Evolutionary conservation across 1,140 invertebrate species (phyloP).

Genomic region (Venturia canescens): DNA sequence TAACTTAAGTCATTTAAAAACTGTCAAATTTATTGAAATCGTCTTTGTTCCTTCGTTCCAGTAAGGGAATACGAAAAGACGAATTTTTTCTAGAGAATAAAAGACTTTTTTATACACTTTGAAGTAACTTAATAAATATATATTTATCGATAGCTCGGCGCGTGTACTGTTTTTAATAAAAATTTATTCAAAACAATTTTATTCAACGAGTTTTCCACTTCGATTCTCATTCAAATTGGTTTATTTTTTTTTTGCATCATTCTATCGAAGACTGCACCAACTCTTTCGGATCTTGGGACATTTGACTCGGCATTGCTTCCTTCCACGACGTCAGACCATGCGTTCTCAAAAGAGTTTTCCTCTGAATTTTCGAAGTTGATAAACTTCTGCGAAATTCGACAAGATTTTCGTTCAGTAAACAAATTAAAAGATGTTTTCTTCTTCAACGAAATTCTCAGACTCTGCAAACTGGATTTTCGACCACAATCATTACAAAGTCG

Average conservation of each 20-base stretch:
- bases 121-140: too few relatives aligned
- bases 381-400: slow-evolving; percentile 45
- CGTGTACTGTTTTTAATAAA: slow-evolving; percentile 10
- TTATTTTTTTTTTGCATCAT: background rate
- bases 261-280: background rate
- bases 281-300: background rate
- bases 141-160: too few relatives aligned
- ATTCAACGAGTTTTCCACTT: too few relatives aligned
- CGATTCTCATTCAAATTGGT: background rate
- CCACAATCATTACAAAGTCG: too few relatives aligned
- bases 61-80: too few relatives aligned
- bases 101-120: too few relatives aligned
- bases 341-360: slow-evolving; percentile 47
- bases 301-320: slow-evolving; percentile 45
- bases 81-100: too few relatives aligned
- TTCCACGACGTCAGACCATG: slow-evolving; percentile 50
- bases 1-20: too few relatives aligned
- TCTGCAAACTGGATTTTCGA: too few relatives aligned
- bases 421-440: too few relatives aligned
- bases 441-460: background rate
- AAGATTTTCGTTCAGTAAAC: background rate
- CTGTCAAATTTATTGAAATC: too few relatives aligned
- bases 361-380: slow-evolving; percentile 54
- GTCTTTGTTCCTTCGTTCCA: too few relatives aligned
- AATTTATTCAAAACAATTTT: background rate